Percentiles rank a stretch among this genome's conserved stretches.
Evolutionary conservation across 2,888 invertebrate genomes (phyloP).

Genomic region (Epistrophe grossulariae): DNA sequence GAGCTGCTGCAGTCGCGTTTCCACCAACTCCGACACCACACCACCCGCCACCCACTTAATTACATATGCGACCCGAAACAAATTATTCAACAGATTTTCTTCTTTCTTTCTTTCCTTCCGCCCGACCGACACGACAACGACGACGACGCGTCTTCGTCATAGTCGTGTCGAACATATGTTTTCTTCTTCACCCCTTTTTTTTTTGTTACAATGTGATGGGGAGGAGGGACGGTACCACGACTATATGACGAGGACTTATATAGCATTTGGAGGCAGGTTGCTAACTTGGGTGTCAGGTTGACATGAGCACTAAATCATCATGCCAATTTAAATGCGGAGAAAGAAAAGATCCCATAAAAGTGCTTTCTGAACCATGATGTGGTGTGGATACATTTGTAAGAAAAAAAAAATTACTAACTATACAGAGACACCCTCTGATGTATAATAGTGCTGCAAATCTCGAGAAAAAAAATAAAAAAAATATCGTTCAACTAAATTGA

Average conservation of each 20-base stretch:
- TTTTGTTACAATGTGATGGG: background rate
- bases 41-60: constrained; percentile 69
- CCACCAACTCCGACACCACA: background rate
- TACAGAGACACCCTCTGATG: background rate
- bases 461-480: background rate
- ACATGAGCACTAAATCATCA: constrained; percentile 73
- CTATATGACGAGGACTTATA: constrained; percentile 46
- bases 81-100: constrained; percentile 74
- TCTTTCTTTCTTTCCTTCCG: constrained; percentile 37
- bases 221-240: background rate
- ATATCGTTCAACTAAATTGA: constrained; percentile 43
- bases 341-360: constrained; percentile 50
- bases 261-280: constrained; percentile 67
- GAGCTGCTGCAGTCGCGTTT: constrained; percentile 25
- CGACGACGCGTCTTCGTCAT: constrained; percentile 31
- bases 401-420: constrained; percentile 7
- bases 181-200: constrained; percentile 36
- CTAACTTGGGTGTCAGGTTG: constrained; percentile 74
- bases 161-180: constrained; percentile 71
- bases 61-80: constrained; percentile 71
- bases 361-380: constrained; percentile 34
- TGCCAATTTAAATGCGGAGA: constrained; percentile 74
- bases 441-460: background rate
- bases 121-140: constrained; percentile 5
- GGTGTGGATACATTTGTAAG: constrained; percentile 61